phyloP scores from a whole-genome alignment of 1,140 invertebrate species.

The Glomeris maerens region DNA sequence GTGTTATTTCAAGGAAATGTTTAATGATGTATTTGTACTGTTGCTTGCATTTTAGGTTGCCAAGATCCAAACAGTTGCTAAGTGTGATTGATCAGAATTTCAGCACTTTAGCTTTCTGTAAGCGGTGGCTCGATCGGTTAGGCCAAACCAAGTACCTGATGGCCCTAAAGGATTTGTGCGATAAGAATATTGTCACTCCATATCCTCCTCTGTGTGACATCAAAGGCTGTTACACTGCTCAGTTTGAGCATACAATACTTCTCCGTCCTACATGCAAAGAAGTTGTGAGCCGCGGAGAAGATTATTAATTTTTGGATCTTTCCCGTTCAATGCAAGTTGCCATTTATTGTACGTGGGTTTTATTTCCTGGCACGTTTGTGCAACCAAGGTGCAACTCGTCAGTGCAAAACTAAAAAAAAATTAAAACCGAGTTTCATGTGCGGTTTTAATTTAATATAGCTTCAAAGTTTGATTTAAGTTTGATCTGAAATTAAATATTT shows the following conservation, averaged over 20 bases:
- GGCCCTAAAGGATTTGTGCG: slow-evolving; percentile 95
- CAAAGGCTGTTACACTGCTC: slow-evolving; percentile 96
- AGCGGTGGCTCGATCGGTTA: slow-evolving; percentile 92
- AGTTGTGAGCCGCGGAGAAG: slow-evolving; percentile 85
- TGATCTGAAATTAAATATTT: no score
- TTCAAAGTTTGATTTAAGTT: no score
- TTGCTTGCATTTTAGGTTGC: slow-evolving; percentile 43
- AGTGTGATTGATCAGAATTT: slow-evolving; percentile 97
- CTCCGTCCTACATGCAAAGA: slow-evolving; percentile 97
- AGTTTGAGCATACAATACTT: slow-evolving; percentile 98
- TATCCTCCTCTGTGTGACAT: slow-evolving; percentile 97
- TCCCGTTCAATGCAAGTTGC: no score
- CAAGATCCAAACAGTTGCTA: slow-evolving; percentile 82
- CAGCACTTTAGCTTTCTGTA: slow-evolving; percentile 94
- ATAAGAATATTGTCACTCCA: slow-evolving; percentile 85
- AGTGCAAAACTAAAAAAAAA: no score
- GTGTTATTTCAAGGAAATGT: neutral
- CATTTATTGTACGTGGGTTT: no score
- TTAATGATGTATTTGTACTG: slow-evolving; percentile 5
- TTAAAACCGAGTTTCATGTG: no score
- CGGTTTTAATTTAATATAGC: no score
- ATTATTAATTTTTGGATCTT: no score
- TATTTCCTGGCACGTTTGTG: no score
- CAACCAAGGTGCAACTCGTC: no score
- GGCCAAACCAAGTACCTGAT: slow-evolving; percentile 96